Percentiles rank a stretch among this genome's conserved stretches.
Conservation (phyloP, 2,888 invertebrate genomes). For the Amphipyra tragopoginis region DNA sequence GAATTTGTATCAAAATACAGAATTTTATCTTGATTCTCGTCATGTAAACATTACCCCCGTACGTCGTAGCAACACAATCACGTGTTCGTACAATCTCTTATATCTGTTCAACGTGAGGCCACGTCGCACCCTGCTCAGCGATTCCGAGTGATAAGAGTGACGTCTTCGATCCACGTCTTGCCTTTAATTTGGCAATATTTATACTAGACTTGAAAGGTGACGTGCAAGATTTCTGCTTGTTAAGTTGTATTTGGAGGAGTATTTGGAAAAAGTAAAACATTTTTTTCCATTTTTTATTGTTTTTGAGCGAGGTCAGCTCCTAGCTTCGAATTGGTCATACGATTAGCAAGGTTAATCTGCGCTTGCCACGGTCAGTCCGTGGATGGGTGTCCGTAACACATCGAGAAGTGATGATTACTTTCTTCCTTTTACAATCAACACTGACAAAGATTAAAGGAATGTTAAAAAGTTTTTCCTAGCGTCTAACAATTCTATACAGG, state of each 20-base stretch:
- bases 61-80: conserved; percentile 23
- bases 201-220: conserved; percentile 26
- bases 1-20: conserved; percentile 5
- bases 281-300: background rate
- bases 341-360: no score
- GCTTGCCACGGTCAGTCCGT: no score
- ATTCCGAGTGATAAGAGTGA: conserved; percentile 31
- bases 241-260: background rate
- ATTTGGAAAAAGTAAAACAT: background rate
- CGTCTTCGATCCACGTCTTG: conserved; percentile 28
- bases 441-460: no score
- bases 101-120: conserved; percentile 31
- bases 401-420: no score
- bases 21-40: conserved; percentile 13
- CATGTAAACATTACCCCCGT: conserved; percentile 1
- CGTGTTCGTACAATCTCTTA: conserved; percentile 40
- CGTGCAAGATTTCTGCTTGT: conserved; percentile 1
- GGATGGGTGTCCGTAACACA: no score
- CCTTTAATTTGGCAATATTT: conserved; percentile 54
- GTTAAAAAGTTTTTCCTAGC: no score
- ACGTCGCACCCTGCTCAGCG: conserved; percentile 53
- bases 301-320: no score
- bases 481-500: no score
- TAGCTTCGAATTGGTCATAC: no score
- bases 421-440: no score